Conservation (phyloP, 2,888 invertebrate genomes). For the Physocephala rufipes region DNA sequence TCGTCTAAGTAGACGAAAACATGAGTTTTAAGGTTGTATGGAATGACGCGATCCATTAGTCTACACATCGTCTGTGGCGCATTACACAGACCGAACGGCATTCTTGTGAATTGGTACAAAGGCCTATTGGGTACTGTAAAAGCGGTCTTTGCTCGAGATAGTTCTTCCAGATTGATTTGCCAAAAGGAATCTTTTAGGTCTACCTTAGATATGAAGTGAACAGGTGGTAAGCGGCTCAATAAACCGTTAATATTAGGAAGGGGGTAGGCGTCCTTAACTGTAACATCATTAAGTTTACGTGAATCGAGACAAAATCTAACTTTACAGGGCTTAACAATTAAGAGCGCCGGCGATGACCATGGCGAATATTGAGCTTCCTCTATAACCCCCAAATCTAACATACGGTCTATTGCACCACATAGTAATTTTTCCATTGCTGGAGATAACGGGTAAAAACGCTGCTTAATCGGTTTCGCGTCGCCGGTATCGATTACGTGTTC, state of each 20-base stretch:
- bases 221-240: background rate
- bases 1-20: conserved; percentile 30
- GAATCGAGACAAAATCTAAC: conserved; percentile 30
- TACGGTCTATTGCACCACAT: conserved; percentile 51
- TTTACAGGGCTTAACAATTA: conserved; percentile 31
- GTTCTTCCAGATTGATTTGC: conserved; percentile 7
- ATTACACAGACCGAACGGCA: conserved; percentile 38
- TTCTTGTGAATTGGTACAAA: background rate
- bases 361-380: conserved; percentile 9
- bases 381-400: conserved; percentile 43
- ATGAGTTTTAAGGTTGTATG: conserved; percentile 15
- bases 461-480: conserved; percentile 39
- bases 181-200: conserved; percentile 18
- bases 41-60: conserved; percentile 42
- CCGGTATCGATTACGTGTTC: conserved; percentile 41
- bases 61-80: conserved; percentile 39
- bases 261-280: conserved; percentile 5
- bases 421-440: conserved; percentile 42
- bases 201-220: conserved; percentile 3
- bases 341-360: conserved; percentile 25
- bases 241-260: conserved; percentile 12
- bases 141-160: background rate
- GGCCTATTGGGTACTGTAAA: background rate
- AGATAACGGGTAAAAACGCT: conserved; percentile 42
- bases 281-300: conserved; percentile 26